Percentiles rank a stretch among this genome's conserved stretches.
Evolutionary conservation across 2,888 invertebrate genomes (phyloP).

Genomic region (Coleophora flavipennella): DNA sequence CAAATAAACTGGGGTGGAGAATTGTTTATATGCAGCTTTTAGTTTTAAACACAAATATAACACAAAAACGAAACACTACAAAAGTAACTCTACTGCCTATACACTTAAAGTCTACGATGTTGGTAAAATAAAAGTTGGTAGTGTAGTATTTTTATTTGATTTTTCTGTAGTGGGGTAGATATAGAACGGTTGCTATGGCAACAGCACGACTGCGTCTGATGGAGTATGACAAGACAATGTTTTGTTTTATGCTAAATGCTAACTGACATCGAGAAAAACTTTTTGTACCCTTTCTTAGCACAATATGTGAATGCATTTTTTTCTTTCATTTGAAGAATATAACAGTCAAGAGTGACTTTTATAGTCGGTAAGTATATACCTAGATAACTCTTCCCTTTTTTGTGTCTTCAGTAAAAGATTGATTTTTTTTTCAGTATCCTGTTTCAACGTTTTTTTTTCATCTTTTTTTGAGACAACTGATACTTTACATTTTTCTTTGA

Average conservation of each 20-base stretch:
- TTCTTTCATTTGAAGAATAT: too few species aligned
- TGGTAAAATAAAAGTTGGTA: constrained; percentile 7
- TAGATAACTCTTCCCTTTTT: too few species aligned
- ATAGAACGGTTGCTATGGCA: constrained; percentile 35
- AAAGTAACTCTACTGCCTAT: background rate
- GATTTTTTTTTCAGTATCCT: too few species aligned
- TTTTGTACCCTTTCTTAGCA: background rate
- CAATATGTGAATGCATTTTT: too few species aligned
- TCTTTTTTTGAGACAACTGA: too few species aligned
- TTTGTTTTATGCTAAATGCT: constrained; percentile 14
- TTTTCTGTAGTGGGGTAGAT: constrained; percentile 43
- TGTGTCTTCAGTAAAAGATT: too few species aligned
- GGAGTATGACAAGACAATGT: constrained; percentile 11
- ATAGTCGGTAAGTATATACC: too few species aligned
- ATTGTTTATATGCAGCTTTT: constrained; percentile 35
- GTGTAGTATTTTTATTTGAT: constrained; percentile 42
- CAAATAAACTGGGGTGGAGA: constrained; percentile 40
- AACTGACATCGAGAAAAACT: constrained; percentile 5
- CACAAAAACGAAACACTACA: background rate
- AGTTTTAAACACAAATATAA: constrained; percentile 21
- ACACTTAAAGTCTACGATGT: constrained; percentile 7
- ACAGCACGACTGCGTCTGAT: constrained; percentile 38
- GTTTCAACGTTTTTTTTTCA: too few species aligned
- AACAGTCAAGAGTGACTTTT: too few species aligned
- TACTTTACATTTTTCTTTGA: too few species aligned